Conservation (phyloP, 2,797 vertebrate species). For the Siniperca scherzeri region DNA sequence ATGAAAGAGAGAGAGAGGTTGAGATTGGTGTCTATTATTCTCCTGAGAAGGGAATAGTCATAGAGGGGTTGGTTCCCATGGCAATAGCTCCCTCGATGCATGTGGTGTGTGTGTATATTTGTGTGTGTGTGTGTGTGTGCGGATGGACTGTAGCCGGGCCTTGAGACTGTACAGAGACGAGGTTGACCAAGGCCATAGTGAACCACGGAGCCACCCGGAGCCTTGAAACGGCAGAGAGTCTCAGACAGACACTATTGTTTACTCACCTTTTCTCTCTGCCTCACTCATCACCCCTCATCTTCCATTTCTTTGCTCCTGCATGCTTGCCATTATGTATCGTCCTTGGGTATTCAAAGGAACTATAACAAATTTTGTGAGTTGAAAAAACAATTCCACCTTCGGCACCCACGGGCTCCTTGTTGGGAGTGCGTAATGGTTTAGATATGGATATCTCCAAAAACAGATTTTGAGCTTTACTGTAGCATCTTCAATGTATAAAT, state of each 20-base stretch:
- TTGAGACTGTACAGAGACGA: conserved; percentile 66
- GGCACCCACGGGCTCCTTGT: conserved; percentile 10
- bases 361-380: conserved; percentile 49
- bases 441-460: conserved; percentile 9
- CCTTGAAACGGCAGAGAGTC: conserved; percentile 60
- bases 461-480: conserved; percentile 3
- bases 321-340: conserved; percentile 27
- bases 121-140: conserved; percentile 41
- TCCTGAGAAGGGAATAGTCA: conserved; percentile 79
- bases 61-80: conserved; percentile 88
- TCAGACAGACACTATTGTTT: conserved; percentile 61
- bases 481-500: neutral
- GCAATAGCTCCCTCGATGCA: conserved; percentile 80
- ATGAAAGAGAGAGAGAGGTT: conserved; percentile 67
- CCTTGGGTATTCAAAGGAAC: conserved; percentile 64
- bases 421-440: neutral
- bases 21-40: conserved; percentile 87
- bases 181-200: conserved; percentile 53
- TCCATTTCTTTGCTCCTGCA: neutral
- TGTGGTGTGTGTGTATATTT: neutral
- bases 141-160: conserved; percentile 47
- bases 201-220: conserved; percentile 43
- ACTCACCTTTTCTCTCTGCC: conserved; percentile 24
- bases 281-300: conserved; percentile 35
- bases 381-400: conserved; percentile 60